Conservation (phyloP, 2,113 vertebrate species). For the Hippolais icterina region DNA sequence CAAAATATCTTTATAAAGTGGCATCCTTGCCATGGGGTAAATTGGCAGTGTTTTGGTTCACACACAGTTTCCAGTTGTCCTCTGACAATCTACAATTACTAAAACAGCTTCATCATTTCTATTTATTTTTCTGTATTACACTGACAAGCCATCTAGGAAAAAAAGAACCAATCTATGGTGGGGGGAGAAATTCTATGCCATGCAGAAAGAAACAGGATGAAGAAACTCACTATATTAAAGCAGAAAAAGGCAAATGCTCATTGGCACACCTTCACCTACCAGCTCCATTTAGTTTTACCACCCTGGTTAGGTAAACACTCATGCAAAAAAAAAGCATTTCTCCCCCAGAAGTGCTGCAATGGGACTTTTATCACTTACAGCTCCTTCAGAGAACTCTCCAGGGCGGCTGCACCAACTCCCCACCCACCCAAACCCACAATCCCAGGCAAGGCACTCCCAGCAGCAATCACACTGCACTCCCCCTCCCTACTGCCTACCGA, state of each 20-base stretch:
- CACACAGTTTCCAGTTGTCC: not conserved
- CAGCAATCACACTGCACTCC: not conserved
- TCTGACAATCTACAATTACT: not conserved
- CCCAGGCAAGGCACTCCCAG: not conserved
- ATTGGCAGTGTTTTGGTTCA: not conserved
- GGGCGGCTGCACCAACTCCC: accelerated
- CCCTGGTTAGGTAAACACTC: not conserved
- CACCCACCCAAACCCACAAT: not conserved
- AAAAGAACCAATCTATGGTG: not conserved
- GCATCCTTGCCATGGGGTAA: not conserved
- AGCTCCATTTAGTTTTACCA: not conserved
- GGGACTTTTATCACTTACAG: not conserved
- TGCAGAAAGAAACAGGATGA: not conserved
- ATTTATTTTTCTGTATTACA: not conserved
- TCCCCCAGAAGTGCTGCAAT: not conserved
- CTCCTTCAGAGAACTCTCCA: not conserved
- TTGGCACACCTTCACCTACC: not conserved
- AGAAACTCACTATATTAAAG: not conserved
- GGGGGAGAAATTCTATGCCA: accelerated
- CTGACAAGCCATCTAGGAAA: not conserved
- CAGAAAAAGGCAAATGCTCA: not conserved
- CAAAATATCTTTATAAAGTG: not conserved
- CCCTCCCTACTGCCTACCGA: not conserved
- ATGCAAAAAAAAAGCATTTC: not conserved
- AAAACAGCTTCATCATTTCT: not conserved